Evolutionary conservation across 2,113 vertebrate species (phyloP), one percentile per base, ranked within the genome.

Genomic region (Heterotis niloticus): DNA sequence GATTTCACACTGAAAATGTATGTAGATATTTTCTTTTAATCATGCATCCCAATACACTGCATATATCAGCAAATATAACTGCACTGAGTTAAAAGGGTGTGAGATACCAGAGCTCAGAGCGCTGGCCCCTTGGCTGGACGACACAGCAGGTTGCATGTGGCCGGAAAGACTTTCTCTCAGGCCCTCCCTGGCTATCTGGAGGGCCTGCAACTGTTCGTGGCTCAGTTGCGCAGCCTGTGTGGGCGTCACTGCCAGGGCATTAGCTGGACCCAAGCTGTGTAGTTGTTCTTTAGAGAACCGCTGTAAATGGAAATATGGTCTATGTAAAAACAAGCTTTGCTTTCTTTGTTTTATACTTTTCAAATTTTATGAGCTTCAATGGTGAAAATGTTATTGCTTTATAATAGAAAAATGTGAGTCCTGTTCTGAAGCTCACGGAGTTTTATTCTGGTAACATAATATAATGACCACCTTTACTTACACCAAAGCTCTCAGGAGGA

Each of bases 401-500:
- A 7, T 44, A 7, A 44, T 4, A 44, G 34, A 44, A 44, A 7
- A 44, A 44, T 44, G 34, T 44, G 34, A 44, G 7, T 44, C 34
- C 34, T 44, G 34, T 44, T 44, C 34, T 44, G 34, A 44, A 44
- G 7, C 34, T 44, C 34, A 44, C 34, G 2, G 34, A 44, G 7
- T 44, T 44, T 44, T 44, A 44, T 44, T 44, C 34, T 44, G 7
- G 3, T 44, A 44, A 44, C 34, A 44, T 44, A 44, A 44, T 44
- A 2, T 4, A 44, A n/a, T 54, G 11, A 23, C 24, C 29, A 52
- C 20, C 78, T 65, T 13, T 24, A 87, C 91, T 92, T 92, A 95
- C 93, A 87, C 90, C 90, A 85, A 95, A 93, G 76, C 85, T 86
- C 83, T 94, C 89, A 71, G 86, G 86, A 81, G 92, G 91, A 80